phyloP scores from a whole-genome alignment of 35 echinoderm and acorn worm species.

The Lytechinus pictus region DNA sequence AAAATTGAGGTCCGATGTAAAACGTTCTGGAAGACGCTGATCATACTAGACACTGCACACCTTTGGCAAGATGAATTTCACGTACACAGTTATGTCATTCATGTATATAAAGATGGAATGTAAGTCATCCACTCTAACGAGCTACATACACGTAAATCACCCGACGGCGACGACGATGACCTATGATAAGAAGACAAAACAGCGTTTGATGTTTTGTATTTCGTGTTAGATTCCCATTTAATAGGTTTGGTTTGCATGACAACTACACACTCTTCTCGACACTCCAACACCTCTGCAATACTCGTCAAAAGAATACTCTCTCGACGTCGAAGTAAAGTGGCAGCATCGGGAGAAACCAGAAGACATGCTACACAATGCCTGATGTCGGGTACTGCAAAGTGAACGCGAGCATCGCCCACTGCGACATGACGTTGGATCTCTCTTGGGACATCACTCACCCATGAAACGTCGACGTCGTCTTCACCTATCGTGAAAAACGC shows the following conservation, averaged over 20 bases:
- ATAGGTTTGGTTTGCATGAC: slow-evolving; percentile 24
- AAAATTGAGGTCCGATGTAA: not conserved
- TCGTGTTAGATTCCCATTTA: not conserved
- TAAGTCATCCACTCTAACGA: slow-evolving; percentile 30
- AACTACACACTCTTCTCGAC: slow-evolving; percentile 32
- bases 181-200: not conserved
- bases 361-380: slow-evolving; percentile 37
- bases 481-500: slow-evolving; percentile 35
- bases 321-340: slow-evolving; percentile 4
- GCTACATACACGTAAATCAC: not conserved
- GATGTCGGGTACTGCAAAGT: slow-evolving; percentile 35
- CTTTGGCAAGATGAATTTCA: slow-evolving; percentile 31
- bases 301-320: slow-evolving; percentile 31
- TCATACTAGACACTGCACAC: not conserved
- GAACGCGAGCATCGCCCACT: not conserved
- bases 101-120: slow-evolving; percentile 22
- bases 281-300: slow-evolving; percentile 44
- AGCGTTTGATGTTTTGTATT: not conserved
- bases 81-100: not conserved
- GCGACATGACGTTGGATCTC: slow-evolving; percentile 10
- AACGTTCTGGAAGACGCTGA: slow-evolving; percentile 8
- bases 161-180: not conserved
- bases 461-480: slow-evolving; percentile 27
- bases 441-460: not conserved
- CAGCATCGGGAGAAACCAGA: slow-evolving; percentile 32